Evolutionary conservation across 1,140 invertebrate genomes (phyloP).

Genomic region (Eufriesea mexicana): DNA sequence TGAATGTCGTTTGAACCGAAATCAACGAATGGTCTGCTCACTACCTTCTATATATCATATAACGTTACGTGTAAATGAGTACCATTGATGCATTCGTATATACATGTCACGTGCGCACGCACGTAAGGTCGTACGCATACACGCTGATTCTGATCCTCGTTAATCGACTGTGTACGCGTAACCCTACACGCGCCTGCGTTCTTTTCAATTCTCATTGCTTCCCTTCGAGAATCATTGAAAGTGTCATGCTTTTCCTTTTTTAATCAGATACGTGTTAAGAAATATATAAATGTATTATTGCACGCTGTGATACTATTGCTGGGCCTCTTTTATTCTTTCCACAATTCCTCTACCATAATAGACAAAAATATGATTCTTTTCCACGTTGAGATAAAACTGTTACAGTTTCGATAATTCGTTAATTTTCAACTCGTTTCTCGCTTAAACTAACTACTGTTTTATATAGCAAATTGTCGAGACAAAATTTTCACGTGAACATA

Average conservation of each 20-base stretch:
- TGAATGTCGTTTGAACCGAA: background rate
- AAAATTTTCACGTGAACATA: background rate
- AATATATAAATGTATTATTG: background rate
- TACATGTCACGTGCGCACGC: constrained; percentile 27
- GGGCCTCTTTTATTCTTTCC: background rate
- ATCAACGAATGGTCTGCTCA: background rate
- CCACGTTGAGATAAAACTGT: background rate
- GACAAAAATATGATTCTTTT: background rate
- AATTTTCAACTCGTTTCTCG: background rate
- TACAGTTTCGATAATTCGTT: background rate
- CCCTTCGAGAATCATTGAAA: background rate
- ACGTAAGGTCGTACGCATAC: constrained; percentile 19
- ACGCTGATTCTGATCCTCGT: constrained; percentile 28
- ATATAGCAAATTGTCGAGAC: no score
- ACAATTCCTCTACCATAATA: background rate
- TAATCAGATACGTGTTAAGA: background rate
- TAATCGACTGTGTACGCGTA: constrained; percentile 51
- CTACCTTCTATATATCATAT: background rate
- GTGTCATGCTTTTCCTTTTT: background rate
- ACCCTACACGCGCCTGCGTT: constrained; percentile 44
- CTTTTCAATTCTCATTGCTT: constrained; percentile 7
- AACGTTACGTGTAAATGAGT: background rate
- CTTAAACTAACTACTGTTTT: background rate
- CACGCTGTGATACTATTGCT: background rate
- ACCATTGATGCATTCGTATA: constrained; percentile 34